Base-by-base conservation (phyloP, 2,888 invertebrate species). In the Lycia hirtaria region DNA sequence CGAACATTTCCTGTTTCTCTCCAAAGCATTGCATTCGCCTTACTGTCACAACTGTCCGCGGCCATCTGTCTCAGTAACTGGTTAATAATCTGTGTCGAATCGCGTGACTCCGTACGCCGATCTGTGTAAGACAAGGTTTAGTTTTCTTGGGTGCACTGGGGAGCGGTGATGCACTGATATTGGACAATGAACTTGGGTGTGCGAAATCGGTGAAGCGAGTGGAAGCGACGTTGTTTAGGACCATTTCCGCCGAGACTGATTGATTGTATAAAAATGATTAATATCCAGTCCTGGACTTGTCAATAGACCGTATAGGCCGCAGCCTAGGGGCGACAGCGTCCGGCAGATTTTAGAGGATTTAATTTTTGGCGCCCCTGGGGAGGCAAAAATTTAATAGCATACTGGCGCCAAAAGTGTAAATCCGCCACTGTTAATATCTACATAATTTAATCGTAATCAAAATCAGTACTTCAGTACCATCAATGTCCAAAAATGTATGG, bases 1-100 rank as follows among this genome's bases (percentile, higher is more conserved):
- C n/a, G n/a, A n/a, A n/a, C n/a, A n/a, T n/a, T n/a, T n/a, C n/a
- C n/a, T n/a, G n/a, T n/a, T n/a, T n/a, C n/a, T n/a, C n/a, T n/a
- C n/a, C n/a, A 17, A 22, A 20, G n/a, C 6, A 20, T 12, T 14
- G 10, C 7, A 30, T 30, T 44, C 44, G 32, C 17, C 40, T 12
- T 51, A 56, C 56, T 56, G 61, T 19, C 14, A 14, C 22, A 38
- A 45, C n/a, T 24, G 4, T n/a, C 5, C 24, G 9, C 17, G 32
- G 28, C n/a, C 51, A 52, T 57, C 35, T 57, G 57, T 32, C 43
- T 40, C 15, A 56, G 47, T 56, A 19, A 62, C 60, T 64, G 50
- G 14, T 49, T 43, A 35, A 48, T 64, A 64, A 65, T 61, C 65
- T 65, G 80, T 80, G 87, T 80, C 78, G 78, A 88, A 88, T 90